phyloP scores from a whole-genome alignment of 2,113 vertebrate genomes.

The Pavo muticus region DNA sequence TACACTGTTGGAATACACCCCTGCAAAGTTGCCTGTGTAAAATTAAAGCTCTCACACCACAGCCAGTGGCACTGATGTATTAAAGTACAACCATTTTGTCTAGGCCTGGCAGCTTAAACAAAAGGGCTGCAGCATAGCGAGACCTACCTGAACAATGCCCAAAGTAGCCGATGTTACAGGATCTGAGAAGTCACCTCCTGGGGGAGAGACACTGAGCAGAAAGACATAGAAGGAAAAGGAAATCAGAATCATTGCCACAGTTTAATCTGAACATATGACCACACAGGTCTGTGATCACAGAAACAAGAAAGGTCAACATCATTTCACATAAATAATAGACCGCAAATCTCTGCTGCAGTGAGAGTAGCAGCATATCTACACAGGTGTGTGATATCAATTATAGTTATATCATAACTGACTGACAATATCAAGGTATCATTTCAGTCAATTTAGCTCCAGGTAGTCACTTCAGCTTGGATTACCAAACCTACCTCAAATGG shows the following conservation, averaged over 20 bases:
- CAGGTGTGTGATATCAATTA: not conserved
- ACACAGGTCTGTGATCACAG: not conserved
- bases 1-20: not conserved
- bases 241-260: not conserved
- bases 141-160: slow-evolving; percentile 91
- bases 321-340: not conserved
- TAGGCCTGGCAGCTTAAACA: not conserved
- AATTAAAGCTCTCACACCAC: not conserved
- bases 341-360: not conserved
- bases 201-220: slow-evolving; percentile 90
- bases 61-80: not conserved
- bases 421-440: not conserved
- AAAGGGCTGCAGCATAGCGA: not conserved
- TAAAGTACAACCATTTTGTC: not conserved
- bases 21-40: not conserved
- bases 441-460: not conserved
- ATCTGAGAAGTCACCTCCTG: slow-evolving; percentile 98
- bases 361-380: not conserved
- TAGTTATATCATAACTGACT: not conserved
- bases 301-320: not conserved
- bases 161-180: slow-evolving; percentile 97
- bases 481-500: not conserved
- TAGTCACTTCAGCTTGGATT: not conserved
- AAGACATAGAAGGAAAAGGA: not conserved
- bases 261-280: not conserved